Evolutionary conservation across 2,113 vertebrate genomes (phyloP).

Genomic region (Gasterosteus nipponicus): DNA sequence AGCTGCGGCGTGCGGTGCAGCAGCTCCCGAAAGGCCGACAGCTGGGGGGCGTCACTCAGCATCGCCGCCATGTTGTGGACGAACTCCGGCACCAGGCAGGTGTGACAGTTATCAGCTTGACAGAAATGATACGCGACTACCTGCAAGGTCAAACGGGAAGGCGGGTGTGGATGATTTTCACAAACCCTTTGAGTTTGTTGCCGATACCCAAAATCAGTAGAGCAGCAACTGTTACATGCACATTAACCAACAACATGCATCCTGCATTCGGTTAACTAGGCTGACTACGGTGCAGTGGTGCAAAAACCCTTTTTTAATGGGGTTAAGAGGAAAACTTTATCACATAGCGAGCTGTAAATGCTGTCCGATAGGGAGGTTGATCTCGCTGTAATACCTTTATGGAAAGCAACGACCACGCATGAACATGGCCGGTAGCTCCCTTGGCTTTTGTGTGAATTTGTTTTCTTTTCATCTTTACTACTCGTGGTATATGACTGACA

Average conservation of each 20-base stretch:
- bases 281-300: not conserved
- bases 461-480: too few species aligned
- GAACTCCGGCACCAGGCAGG: slow-evolving; percentile 97
- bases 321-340: not conserved
- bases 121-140: slow-evolving; percentile 98
- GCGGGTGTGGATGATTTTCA: not conserved
- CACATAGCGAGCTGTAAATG: not conserved
- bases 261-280: not conserved
- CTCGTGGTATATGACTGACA: too few species aligned
- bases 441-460: too few species aligned
- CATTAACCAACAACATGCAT: not conserved
- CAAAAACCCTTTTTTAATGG: not conserved
- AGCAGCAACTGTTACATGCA: too few species aligned
- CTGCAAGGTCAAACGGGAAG: slow-evolving; percentile 68
- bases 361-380: not conserved
- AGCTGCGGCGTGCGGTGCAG: slow-evolving; percentile 91
- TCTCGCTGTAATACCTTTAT: not conserved
- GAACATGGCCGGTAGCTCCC: too few species aligned
- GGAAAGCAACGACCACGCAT: too few species aligned
- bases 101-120: slow-evolving; percentile 97
- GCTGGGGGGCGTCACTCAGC: slow-evolving; percentile 91
- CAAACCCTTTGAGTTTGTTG: not conserved
- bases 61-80: slow-evolving; percentile 96
- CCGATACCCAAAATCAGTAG: not conserved
- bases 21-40: slow-evolving; percentile 89